Conservation (phyloP, 2,888 invertebrate genomes). For the Scrobipalpa costella region DNA sequence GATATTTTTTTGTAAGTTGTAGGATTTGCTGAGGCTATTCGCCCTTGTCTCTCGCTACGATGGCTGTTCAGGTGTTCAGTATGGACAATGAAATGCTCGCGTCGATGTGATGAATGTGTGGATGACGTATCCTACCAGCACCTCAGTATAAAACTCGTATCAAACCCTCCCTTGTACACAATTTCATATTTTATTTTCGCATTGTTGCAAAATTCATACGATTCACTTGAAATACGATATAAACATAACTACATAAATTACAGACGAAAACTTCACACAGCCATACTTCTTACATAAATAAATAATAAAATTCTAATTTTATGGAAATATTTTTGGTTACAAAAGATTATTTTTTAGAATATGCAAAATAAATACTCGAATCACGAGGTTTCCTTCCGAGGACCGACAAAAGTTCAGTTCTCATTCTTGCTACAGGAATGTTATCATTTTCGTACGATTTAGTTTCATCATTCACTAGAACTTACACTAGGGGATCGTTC, state of each 20-base stretch:
- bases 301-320: slow-evolving; percentile 64
- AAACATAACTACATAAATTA: slow-evolving; percentile 64
- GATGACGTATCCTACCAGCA: slow-evolving; percentile 59
- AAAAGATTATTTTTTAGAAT: slow-evolving; percentile 52
- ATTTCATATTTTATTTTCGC: slow-evolving; percentile 25
- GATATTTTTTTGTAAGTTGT: too few species aligned
- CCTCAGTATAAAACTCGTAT: slow-evolving; percentile 57
- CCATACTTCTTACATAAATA: slow-evolving; percentile 76
- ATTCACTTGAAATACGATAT: slow-evolving; percentile 49
- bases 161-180: slow-evolving; percentile 34
- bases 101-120: slow-evolving; percentile 31
- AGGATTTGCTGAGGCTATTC: too few species aligned
- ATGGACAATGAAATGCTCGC: slow-evolving; percentile 34
- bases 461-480: slow-evolving; percentile 37
- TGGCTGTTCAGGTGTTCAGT: slow-evolving; percentile 25
- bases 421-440: slow-evolving; percentile 54
- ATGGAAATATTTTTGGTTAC: slow-evolving; percentile 70
- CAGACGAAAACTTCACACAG: slow-evolving; percentile 75
- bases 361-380: slow-evolving; percentile 63
- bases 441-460: slow-evolving; percentile 38
- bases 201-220: slow-evolving; percentile 33
- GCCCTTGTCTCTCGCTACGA: neutral
- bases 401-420: slow-evolving; percentile 40
- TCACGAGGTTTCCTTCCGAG: slow-evolving; percentile 48
- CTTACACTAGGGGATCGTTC: slow-evolving; percentile 30